phyloP scores from a whole-genome alignment of 2,113 vertebrate genomes.

The Actenoides hombroni region DNA sequence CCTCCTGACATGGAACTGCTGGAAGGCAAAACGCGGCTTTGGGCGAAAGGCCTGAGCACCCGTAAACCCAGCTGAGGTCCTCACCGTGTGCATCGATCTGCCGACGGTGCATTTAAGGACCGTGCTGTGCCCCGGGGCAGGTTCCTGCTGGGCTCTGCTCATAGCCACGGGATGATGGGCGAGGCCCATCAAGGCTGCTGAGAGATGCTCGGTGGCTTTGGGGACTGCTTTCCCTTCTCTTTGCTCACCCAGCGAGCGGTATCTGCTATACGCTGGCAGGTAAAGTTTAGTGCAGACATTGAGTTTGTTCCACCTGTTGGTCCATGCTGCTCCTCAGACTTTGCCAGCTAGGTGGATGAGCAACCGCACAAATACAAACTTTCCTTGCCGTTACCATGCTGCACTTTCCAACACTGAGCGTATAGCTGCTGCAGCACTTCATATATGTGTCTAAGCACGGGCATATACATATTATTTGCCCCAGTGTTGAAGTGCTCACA shows the following conservation, averaged over 20 bases:
- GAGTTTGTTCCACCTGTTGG: neutral
- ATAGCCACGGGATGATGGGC: accelerated
- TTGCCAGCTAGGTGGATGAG: neutral
- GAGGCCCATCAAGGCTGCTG: no score
- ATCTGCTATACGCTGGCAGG: accelerated
- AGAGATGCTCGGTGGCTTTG: neutral
- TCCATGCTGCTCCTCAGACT: neutral
- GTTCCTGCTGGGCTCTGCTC: neutral
- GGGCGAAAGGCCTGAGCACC: neutral
- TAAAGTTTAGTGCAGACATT: neutral
- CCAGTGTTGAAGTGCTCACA: neutral
- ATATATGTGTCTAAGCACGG: accelerated
- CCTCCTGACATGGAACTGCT: neutral
- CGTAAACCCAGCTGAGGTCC: neutral
- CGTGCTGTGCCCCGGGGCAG: accelerated
- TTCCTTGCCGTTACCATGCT: accelerated
- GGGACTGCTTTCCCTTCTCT: neutral
- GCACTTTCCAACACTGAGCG: accelerated
- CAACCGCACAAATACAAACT: accelerated
- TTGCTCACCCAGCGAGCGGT: neutral
- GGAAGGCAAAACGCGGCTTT: neutral
- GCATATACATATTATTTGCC: accelerated
- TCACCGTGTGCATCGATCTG: accelerated
- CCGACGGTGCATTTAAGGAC: neutral
- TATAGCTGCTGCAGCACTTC: neutral